These are phyloP conservation scores for Nomada ruficornis DNA, from an alignment of 2,888 invertebrate species.

Conservation along the genomic window DNA sequence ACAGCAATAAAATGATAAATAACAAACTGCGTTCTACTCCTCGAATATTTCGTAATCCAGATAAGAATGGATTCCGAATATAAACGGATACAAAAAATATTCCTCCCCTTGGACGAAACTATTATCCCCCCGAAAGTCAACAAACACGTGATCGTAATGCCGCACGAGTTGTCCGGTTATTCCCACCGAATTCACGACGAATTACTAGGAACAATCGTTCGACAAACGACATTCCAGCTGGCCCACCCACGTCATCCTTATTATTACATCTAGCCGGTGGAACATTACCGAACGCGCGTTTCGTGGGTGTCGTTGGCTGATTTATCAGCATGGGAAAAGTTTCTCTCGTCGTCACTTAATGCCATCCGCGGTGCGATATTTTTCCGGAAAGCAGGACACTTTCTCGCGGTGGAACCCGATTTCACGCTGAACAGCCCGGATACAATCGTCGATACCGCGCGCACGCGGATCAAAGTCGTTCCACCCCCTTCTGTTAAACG, in stretches of 20 bases:
- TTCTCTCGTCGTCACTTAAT: conserved; percentile 42
- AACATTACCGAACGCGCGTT: conserved; percentile 24
- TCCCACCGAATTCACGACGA: neutral
- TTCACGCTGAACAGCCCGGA: conserved; percentile 1
- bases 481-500: too few relatives aligned
- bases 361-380: conserved; percentile 1
- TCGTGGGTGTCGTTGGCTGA: conserved; percentile 34
- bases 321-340: conserved; percentile 53
- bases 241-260: conserved; percentile 14
- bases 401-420: neutral
- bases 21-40: too few relatives aligned
- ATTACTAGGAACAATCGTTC: conserved; percentile 21
- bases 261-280: conserved; percentile 16
- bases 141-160: too few relatives aligned
- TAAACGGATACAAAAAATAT: too few relatives aligned
- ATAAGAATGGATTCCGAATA: too few relatives aligned
- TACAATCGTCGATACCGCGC: neutral
- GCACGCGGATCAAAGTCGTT: neutral
- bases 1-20: too few relatives aligned
- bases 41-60: too few relatives aligned
- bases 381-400: conserved; percentile 32
- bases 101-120: too few relatives aligned
- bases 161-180: neutral
- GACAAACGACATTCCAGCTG: neutral
- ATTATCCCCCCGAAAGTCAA: too few relatives aligned